phyloP scores from a whole-genome alignment of 2,888 invertebrate species.

The Noctua fimbriata region DNA sequence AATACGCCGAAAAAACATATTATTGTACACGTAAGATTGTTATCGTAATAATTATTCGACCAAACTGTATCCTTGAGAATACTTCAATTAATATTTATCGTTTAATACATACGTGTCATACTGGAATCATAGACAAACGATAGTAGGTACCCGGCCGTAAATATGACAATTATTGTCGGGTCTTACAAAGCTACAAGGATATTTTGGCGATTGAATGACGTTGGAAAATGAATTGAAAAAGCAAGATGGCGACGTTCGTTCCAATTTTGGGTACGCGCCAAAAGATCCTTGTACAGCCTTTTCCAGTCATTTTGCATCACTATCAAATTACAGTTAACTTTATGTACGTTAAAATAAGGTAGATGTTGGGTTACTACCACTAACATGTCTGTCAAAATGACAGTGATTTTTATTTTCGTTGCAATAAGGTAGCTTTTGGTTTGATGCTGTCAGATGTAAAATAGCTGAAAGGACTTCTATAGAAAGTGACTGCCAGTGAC shows the following conservation, averaged over 20 bases:
- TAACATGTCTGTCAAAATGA: background rate
- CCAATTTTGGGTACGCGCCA: background rate
- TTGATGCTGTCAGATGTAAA: background rate
- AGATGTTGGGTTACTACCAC: background rate
- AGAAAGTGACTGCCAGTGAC: background rate
- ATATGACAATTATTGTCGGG: background rate
- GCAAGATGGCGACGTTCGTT: background rate
- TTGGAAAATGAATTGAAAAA: background rate
- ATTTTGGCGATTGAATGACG: background rate
- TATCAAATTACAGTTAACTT: background rate
- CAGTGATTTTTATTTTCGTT: no score
- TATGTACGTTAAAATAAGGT: background rate
- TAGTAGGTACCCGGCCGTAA: background rate
- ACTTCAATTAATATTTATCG: conserved; percentile 40
- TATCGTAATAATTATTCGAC: conserved; percentile 22
- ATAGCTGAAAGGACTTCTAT: background rate
- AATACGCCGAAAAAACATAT: conserved; percentile 11
- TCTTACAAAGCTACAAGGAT: background rate
- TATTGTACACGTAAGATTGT: conserved; percentile 17
- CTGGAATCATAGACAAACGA: background rate
- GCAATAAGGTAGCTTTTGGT: no score
- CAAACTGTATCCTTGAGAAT: conserved; percentile 19
- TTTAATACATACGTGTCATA: conserved; percentile 19
- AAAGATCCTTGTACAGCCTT: background rate
- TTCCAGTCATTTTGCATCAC: background rate